Evolutionary conservation across 2,797 vertebrate species (phyloP), one percentile per base, ranked within the genome.

Genomic region (Enteromius trimaculatus): DNA sequence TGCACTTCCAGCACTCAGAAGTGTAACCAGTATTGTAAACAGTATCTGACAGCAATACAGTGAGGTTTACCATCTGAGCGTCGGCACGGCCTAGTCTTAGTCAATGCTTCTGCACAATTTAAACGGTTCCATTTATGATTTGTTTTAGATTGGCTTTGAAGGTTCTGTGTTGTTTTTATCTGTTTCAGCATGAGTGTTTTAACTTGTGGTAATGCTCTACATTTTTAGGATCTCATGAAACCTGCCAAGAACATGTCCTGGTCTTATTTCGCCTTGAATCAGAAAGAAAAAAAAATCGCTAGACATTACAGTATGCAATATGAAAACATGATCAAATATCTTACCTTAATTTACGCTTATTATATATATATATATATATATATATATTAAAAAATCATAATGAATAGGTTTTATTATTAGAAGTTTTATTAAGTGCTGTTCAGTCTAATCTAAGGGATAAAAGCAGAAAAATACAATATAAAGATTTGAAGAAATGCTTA

Each of bases 21-120:
- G 49, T 84, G 72, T 87, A 78, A 84, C 83, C 79, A 85, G 85
- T 88, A 86, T 88, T 84, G 85, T 80, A 88, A 75, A 68, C 84
- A 80, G 84, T 86, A 85, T 87, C 88, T 87, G 11, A 85, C 2
- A 87, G 79, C 69, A 88, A 87, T 88, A 83, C 72, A 72, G 17
- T 71, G 55, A 68, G 74, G 47, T 88, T 85, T 77, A 85, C 62
- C 9, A 64, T 62, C 82, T 86, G 82, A 78, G 55, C 26, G 37
- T 78, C 79, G 76, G 31, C 84, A 31, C 69, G 14, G 69, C 62
- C 37, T 77, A 17, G 65, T 66, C 70, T 77, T 81, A 81, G 23
- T 76, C 14, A n/a, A 58, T 69, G n/a, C 69, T 72, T 47, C 69
- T 62, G 53, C 34, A 42, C 84, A 39, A 64, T 44, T 81, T 79